Conservation (phyloP, 2,797 vertebrate species). For the Pterois miles region DNA sequence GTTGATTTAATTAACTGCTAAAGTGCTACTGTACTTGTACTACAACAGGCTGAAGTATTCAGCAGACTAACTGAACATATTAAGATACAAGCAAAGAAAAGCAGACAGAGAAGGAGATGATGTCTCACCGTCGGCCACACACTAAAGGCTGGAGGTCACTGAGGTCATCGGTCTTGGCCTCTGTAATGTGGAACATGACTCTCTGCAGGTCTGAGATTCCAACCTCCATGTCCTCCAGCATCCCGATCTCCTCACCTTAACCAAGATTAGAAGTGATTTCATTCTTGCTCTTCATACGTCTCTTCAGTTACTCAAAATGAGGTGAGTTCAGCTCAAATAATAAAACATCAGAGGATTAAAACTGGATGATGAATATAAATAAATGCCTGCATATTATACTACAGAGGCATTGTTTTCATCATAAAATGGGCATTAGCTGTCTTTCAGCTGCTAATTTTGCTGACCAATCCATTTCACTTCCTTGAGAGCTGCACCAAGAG, state of each 20-base stretch:
- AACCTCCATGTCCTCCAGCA: constrained; percentile 98
- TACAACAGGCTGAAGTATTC: not conserved
- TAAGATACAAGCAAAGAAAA: not conserved
- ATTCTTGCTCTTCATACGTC: not conserved
- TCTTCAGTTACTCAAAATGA: not conserved
- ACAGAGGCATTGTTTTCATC: not conserved
- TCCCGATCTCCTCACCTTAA: constrained; percentile 96
- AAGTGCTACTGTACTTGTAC: not conserved
- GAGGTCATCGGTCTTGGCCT: constrained; percentile 88
- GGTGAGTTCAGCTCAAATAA: not conserved
- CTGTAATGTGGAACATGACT: constrained; percentile 93
- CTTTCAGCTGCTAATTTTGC: not conserved
- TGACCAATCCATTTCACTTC: not conserved
- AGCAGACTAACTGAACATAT: not conserved
- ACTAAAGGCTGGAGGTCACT: constrained; percentile 90
- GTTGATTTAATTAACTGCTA: not conserved
- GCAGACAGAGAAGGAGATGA: not conserved
- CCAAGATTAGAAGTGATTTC: not conserved
- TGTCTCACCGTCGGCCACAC: constrained; percentile 93
- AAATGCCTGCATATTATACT: not conserved
- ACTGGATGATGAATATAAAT: not conserved
- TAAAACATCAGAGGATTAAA: not conserved
- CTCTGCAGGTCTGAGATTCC: constrained; percentile 94
- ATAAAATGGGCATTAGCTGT: not conserved
- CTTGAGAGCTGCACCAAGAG: not conserved